Conservation (phyloP, 1,140 invertebrate species). For the Drosophila littoralis region DNA sequence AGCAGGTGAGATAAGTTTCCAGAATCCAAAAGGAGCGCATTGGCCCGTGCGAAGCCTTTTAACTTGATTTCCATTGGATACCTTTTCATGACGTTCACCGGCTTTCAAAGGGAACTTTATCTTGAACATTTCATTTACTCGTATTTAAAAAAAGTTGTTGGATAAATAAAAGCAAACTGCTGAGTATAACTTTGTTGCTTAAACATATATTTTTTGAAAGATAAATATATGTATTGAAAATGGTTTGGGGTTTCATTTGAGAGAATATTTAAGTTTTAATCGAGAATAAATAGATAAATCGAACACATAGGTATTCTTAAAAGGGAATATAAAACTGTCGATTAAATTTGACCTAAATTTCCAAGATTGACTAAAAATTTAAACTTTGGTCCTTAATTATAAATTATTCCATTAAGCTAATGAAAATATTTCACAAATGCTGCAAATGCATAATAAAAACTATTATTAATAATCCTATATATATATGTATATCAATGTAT, state of each 20-base stretch:
- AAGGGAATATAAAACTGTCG: too few species aligned
- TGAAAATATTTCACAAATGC: too few species aligned
- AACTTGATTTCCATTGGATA: constrained; percentile 46
- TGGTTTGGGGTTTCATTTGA: background rate
- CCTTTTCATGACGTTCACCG: constrained; percentile 32
- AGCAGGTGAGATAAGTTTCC: constrained; percentile 44
- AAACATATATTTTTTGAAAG: background rate
- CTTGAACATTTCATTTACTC: constrained; percentile 18
- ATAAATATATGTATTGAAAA: background rate
- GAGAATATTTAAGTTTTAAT: background rate
- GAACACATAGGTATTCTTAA: too few species aligned
- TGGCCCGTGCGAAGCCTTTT: constrained; percentile 18
- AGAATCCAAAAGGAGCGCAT: constrained; percentile 24
- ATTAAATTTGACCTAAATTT: too few species aligned
- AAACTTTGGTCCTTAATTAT: too few species aligned
- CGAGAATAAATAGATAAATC: background rate
- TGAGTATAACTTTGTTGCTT: background rate
- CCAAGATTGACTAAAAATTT: too few species aligned
- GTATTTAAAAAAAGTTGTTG: constrained; percentile 4
- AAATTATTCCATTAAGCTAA: too few species aligned
- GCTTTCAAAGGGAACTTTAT: constrained; percentile 13
- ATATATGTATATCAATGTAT: too few species aligned
- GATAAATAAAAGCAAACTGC: constrained; percentile 2
- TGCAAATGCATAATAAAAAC: too few species aligned
- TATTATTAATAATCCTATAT: too few species aligned